Conservation (phyloP, 1,140 invertebrate species). For the Dreissena polymorpha region DNA sequence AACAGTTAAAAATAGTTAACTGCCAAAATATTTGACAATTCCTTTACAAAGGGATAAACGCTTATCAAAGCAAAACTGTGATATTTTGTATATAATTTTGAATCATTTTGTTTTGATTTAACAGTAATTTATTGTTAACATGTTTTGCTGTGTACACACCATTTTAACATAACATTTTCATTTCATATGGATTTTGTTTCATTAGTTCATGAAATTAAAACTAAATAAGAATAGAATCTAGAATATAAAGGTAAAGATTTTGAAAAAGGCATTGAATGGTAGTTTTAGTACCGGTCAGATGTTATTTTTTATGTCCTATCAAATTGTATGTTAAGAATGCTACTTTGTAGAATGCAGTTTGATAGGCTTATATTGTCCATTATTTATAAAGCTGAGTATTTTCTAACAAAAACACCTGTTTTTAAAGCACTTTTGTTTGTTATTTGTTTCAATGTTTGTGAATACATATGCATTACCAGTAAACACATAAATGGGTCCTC, state of each 20-base stretch:
- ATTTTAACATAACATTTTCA: slow-evolving; percentile 1
- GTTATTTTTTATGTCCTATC: too few relatives aligned
- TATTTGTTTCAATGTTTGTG: too few relatives aligned
- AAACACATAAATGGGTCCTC: too few relatives aligned
- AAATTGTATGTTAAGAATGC: too few relatives aligned
- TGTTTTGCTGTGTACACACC: slow-evolving; percentile 1
- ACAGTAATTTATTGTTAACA: not conserved
- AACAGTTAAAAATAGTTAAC: slow-evolving; percentile 43
- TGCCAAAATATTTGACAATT: slow-evolving; percentile 57
- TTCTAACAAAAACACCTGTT: too few relatives aligned
- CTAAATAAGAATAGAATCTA: not conserved
- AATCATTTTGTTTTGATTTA: slow-evolving; percentile 12
- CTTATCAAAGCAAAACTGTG: slow-evolving; percentile 64
- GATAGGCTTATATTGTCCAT: too few relatives aligned
- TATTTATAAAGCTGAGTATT: too few relatives aligned
- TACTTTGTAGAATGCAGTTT: too few relatives aligned
- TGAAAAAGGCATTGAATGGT: not conserved
- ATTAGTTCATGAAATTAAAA: too few relatives aligned
- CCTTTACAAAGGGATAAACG: slow-evolving; percentile 3
- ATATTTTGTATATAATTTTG: slow-evolving; percentile 59
- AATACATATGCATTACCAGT: too few relatives aligned
- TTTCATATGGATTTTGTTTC: not conserved
- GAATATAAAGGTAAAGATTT: not conserved
- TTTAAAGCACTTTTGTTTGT: too few relatives aligned
- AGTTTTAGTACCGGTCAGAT: too few relatives aligned